Evolutionary conservation across 2,113 vertebrate species (phyloP).

Genomic region (Leuciscus idus): DNA sequence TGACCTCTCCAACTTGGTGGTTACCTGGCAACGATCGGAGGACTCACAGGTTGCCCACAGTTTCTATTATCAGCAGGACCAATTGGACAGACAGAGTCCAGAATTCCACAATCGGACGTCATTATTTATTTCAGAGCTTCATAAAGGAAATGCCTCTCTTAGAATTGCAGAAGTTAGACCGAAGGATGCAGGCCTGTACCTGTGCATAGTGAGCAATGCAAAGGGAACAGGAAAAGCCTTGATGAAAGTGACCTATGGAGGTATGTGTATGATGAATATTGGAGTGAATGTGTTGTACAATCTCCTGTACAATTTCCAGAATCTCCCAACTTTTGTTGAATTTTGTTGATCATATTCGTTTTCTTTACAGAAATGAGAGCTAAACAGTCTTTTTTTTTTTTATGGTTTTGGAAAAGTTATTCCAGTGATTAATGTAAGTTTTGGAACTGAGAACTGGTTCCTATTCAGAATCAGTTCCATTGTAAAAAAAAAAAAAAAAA

Average conservation of each 20-base stretch:
- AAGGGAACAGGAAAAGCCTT: constrained; percentile 52
- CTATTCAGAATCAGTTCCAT: neutral
- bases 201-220: constrained; percentile 55
- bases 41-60: constrained; percentile 57
- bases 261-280: constrained; percentile 19
- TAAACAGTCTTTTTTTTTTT: too few species aligned
- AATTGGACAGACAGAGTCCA: constrained; percentile 41
- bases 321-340: neutral
- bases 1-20: constrained; percentile 36
- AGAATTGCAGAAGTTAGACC: constrained; percentile 28
- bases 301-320: too few species aligned
- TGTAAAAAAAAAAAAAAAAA: too few species aligned
- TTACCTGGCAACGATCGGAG: constrained; percentile 60
- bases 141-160: constrained; percentile 58
- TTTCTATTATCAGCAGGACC: constrained; percentile 57
- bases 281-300: neutral
- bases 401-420: too few species aligned
- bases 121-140: constrained; percentile 47
- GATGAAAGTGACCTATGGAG: constrained; percentile 59
- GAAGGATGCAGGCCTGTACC: constrained; percentile 46
- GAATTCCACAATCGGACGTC: constrained; percentile 45
- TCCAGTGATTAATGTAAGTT: too few species aligned
- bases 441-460: neutral
- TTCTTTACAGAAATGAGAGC: too few species aligned
- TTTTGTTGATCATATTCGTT: too few species aligned